Evolutionary conservation across 2,113 vertebrate species (phyloP).

Genomic region (Colistium nudipinnis): DNA sequence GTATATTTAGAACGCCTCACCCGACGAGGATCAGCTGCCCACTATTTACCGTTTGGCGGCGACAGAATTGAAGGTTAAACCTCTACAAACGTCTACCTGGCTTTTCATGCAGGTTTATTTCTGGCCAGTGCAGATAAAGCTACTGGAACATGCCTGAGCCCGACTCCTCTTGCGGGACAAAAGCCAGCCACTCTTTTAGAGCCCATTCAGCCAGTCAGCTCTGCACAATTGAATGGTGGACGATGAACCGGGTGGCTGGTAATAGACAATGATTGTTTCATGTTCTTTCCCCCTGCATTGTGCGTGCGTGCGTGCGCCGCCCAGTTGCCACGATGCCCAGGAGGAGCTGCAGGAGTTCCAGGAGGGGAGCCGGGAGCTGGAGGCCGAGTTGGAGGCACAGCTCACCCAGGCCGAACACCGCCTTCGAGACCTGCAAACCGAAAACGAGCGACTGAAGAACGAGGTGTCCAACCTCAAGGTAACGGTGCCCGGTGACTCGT

Average conservation of each 20-base stretch:
- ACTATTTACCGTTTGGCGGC: constrained; percentile 30
- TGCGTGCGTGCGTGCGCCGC: constrained; percentile 8
- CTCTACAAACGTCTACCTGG: constrained; percentile 31
- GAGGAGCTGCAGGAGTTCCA: constrained; percentile 98
- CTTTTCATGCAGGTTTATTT: constrained; percentile 49
- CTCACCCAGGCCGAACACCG: constrained; percentile 94
- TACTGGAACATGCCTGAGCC: constrained; percentile 49
- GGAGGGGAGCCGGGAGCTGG: constrained; percentile 96
- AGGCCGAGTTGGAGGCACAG: constrained; percentile 96
- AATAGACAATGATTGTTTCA: constrained; percentile 22
- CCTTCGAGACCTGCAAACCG: constrained; percentile 92
- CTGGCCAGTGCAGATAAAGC: constrained; percentile 14
- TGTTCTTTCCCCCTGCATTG: background rate
- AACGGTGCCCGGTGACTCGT: constrained; percentile 4
- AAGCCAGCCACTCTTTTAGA: constrained; percentile 54
- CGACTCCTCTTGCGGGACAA: constrained; percentile 49
- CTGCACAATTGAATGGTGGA: constrained; percentile 36
- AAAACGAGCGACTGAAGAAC: constrained; percentile 95
- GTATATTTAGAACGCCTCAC: constrained; percentile 58
- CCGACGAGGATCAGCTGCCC: constrained; percentile 23
- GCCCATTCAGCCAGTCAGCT: constrained; percentile 36
- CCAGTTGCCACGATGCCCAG: constrained; percentile 93
- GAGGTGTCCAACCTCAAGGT: constrained; percentile 95
- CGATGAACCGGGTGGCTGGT: background rate
- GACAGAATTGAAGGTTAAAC: constrained; percentile 37